Percentiles rank a stretch among this genome's conserved stretches.
phyloP scores from a whole-genome alignment of 2,888 invertebrate genomes.

The Cynaeus angustus region DNA sequence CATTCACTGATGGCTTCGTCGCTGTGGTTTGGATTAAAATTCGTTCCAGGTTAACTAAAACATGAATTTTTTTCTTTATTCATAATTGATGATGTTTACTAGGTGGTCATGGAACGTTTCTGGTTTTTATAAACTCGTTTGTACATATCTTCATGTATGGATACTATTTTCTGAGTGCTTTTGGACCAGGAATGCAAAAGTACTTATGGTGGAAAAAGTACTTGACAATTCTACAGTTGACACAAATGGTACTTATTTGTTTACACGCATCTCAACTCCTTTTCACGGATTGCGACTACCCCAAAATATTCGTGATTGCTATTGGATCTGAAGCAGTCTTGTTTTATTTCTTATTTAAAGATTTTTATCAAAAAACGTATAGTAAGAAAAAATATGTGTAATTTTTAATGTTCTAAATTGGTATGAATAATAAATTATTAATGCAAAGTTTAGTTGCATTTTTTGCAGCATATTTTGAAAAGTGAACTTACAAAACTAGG shows the following conservation, averaged over 20 bases:
- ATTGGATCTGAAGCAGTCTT: too few species aligned
- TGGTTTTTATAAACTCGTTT: slow-evolving; percentile 94
- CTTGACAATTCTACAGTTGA: slow-evolving; percentile 93
- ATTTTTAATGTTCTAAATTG: too few species aligned
- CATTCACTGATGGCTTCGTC: slow-evolving; percentile 98
- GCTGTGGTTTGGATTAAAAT: slow-evolving; percentile 97
- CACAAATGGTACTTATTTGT: slow-evolving; percentile 93
- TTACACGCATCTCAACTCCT: slow-evolving; percentile 93
- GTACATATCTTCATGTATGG: slow-evolving; percentile 97
- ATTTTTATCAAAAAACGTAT: too few species aligned
- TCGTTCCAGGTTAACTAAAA: slow-evolving; percentile 85
- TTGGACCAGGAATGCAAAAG: slow-evolving; percentile 89
- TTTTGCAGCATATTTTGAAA: too few species aligned
- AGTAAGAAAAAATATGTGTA: too few species aligned
- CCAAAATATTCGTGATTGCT: slow-evolving; percentile 83
- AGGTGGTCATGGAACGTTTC: slow-evolving; percentile 97
- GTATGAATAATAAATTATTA: too few species aligned
- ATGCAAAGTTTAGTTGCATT: too few species aligned
- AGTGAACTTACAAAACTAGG: too few species aligned
- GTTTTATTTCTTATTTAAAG: too few species aligned
- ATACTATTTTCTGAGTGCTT: slow-evolving; percentile 93
- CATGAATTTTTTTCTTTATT: neutral
- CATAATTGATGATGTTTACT: slow-evolving; percentile 52
- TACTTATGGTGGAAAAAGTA: slow-evolving; percentile 98
- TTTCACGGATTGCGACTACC: slow-evolving; percentile 94